phyloP scores from a whole-genome alignment of 2,797 vertebrate species.

The Carapus acus region DNA sequence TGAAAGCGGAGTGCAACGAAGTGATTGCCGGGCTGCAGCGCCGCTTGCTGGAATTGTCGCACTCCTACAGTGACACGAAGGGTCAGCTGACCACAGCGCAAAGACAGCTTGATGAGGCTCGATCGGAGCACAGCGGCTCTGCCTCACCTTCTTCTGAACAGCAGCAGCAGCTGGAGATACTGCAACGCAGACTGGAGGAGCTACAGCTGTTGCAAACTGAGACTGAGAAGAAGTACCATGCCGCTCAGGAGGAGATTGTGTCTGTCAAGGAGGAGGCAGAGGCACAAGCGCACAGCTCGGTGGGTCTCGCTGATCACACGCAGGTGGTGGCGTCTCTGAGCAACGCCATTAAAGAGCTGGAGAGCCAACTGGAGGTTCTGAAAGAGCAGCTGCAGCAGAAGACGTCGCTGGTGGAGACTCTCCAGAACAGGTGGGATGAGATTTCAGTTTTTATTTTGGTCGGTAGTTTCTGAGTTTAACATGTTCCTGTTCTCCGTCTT shows the following conservation, averaged over 20 bases:
- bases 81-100: conserved; percentile 71
- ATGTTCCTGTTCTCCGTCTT: too few relatives aligned
- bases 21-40: conserved; percentile 82
- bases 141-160: conserved; percentile 62
- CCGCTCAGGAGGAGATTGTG: conserved; percentile 73
- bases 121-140: conserved; percentile 42
- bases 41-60: conserved; percentile 84
- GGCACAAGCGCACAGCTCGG: conserved; percentile 74
- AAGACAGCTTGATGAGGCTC: conserved; percentile 56
- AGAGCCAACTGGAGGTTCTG: conserved; percentile 73
- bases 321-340: conserved; percentile 82
- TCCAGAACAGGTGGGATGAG: conserved; percentile 75
- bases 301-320: conserved; percentile 81
- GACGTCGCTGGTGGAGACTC: conserved; percentile 71
- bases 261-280: conserved; percentile 78
- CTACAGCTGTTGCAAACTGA: conserved; percentile 74
- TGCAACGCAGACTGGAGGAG: conserved; percentile 74
- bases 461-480: too few relatives aligned
- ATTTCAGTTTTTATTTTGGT: too few relatives aligned
- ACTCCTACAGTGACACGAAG: conserved; percentile 87
- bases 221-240: conserved; percentile 70
- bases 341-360: conserved; percentile 79
- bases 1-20: conserved; percentile 75
- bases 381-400: conserved; percentile 76
- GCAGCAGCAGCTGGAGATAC: conserved; percentile 56